These are phyloP conservation scores for Mormyrus hasselquistii DNA, from an alignment of 2,797 vertebrate genomes.

Conservation along the genomic window DNA sequence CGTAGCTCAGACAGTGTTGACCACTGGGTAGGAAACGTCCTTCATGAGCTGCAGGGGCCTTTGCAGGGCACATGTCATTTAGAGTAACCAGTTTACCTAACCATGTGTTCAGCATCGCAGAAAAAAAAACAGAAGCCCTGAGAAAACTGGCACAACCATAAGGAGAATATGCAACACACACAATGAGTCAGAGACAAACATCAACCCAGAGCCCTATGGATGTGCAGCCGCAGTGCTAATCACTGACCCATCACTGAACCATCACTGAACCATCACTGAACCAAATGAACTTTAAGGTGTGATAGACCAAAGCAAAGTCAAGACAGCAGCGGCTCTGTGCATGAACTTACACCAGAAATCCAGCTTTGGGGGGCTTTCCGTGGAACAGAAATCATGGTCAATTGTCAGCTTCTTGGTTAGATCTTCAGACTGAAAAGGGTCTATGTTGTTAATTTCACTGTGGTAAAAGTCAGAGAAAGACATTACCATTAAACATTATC, in stretches of 20 bases:
- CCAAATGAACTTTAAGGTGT: neutral
- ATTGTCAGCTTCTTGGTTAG: constrained; percentile 62
- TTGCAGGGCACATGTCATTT: neutral
- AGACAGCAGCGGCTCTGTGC: neutral
- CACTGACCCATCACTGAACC: neutral
- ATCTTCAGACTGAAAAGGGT: constrained; percentile 21
- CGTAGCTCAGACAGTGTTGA: neutral
- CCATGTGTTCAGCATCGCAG: neutral
- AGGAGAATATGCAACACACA: neutral
- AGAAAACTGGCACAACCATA: neutral
- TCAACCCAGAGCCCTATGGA: neutral
- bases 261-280: too few species aligned
- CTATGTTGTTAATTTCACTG: constrained; percentile 23
- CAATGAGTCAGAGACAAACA: neutral
- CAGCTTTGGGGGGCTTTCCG: constrained; percentile 69
- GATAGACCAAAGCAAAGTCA: neutral
- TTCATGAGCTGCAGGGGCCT: neutral
- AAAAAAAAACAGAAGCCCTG: neutral
- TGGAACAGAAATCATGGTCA: constrained; percentile 61
- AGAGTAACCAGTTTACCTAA: neutral
- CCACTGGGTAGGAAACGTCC: neutral
- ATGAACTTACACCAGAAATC: constrained; percentile 77
- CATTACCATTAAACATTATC: neutral
- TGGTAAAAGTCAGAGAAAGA: neutral
- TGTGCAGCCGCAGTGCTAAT: neutral